Conservation (phyloP, 1,140 invertebrate species). For the Adelges cooleyi region DNA sequence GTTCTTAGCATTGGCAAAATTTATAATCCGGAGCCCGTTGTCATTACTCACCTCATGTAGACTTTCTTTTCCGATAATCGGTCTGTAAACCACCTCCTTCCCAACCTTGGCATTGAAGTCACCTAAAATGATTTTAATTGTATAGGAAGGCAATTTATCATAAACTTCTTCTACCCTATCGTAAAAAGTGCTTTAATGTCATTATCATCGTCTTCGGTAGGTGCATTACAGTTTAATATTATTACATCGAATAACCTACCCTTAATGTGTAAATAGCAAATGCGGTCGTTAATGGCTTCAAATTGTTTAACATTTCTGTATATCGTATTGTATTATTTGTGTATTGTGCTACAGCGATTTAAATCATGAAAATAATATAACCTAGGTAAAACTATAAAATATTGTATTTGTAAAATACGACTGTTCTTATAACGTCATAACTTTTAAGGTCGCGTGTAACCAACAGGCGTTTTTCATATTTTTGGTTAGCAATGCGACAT, state of each 20-base stretch:
- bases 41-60: background rate
- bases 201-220: background rate
- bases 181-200: background rate
- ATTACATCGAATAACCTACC: background rate
- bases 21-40: background rate
- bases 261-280: background rate
- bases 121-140: constrained; percentile 17
- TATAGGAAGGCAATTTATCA: background rate
- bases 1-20: background rate
- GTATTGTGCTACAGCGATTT: no score
- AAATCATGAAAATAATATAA: no score
- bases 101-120: constrained; percentile 17
- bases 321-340: no score
- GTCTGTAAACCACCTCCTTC: constrained; percentile 12
- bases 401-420: no score
- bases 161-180: background rate
- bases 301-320: background rate
- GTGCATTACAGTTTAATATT: background rate
- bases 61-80: constrained; percentile 8
- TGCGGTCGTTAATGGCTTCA: background rate
- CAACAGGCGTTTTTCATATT: no score
- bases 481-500: no score
- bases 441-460: no score
- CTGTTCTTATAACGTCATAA: no score
- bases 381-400: no score